Conservation (phyloP, 2,113 vertebrate species). For the Amphilophus citrinellus region DNA sequence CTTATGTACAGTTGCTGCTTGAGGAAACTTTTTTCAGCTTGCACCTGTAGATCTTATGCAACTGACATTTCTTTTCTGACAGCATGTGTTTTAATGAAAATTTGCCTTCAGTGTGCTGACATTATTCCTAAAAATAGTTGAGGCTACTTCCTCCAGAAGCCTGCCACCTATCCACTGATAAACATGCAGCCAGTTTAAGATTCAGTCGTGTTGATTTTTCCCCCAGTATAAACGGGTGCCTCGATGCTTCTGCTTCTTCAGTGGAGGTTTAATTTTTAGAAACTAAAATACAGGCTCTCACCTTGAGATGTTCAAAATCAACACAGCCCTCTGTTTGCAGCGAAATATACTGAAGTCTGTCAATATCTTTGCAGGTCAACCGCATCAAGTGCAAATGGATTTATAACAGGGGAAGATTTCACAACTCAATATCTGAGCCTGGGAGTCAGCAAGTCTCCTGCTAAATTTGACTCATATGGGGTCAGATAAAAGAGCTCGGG, state of each 20-base stretch:
- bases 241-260: neutral
- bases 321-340: neutral
- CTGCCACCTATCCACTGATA: neutral
- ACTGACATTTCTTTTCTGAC: neutral
- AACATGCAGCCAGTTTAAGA: neutral
- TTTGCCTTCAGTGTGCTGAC: slow-evolving; percentile 14
- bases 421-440: slow-evolving; percentile 31
- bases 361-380: slow-evolving; percentile 30
- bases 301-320: slow-evolving; percentile 21
- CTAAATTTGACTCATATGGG: slow-evolving; percentile 29
- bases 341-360: slow-evolving; percentile 33
- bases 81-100: neutral
- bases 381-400: slow-evolving; percentile 31
- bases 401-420: slow-evolving; percentile 20
- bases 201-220: neutral
- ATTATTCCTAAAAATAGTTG: neutral
- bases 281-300: slow-evolving; percentile 16
- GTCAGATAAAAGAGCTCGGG: slow-evolving; percentile 22
- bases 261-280: neutral
- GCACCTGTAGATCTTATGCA: neutral
- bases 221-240: neutral
- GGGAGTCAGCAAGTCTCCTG: slow-evolving; percentile 24
- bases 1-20: neutral
- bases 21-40: neutral
- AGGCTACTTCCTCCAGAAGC: slow-evolving; percentile 6